phyloP scores from a whole-genome alignment of 2,797 vertebrate genomes.

The Pyrrhura leucotis region DNA sequence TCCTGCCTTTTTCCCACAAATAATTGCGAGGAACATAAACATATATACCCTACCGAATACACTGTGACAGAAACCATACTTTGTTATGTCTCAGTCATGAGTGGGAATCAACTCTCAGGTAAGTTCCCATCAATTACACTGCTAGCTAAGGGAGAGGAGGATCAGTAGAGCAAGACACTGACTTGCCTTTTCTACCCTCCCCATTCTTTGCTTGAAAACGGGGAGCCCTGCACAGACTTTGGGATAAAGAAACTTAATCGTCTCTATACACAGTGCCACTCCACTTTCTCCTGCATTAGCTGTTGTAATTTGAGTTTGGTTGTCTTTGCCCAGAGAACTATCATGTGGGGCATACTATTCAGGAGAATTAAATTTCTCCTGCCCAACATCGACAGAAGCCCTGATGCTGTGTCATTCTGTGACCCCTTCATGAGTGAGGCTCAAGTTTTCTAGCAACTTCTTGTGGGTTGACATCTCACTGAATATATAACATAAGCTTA shows the following conservation, averaged over 20 bases:
- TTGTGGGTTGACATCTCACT: background rate
- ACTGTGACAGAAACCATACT: background rate
- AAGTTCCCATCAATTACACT: background rate
- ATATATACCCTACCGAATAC: background rate
- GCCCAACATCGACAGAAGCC: accelerated
- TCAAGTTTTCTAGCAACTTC: background rate
- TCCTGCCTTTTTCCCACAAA: background rate
- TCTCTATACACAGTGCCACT: background rate
- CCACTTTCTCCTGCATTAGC: background rate
- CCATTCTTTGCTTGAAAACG: background rate
- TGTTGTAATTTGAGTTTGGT: background rate
- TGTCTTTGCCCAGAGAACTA: background rate
- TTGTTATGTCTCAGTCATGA: background rate
- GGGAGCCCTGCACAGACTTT: background rate
- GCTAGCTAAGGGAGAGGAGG: background rate
- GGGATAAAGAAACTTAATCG: background rate
- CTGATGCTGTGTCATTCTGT: background rate
- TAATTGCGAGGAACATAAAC: background rate
- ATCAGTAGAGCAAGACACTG: too few species aligned
- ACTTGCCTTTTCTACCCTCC: background rate
- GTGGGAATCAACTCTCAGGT: background rate
- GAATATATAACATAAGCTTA: background rate
- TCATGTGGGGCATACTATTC: accelerated
- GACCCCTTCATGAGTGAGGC: background rate
- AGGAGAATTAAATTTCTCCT: background rate